Evolutionary conservation across 2,797 vertebrate genomes (phyloP).

Genomic region (Allobates femoralis): DNA sequence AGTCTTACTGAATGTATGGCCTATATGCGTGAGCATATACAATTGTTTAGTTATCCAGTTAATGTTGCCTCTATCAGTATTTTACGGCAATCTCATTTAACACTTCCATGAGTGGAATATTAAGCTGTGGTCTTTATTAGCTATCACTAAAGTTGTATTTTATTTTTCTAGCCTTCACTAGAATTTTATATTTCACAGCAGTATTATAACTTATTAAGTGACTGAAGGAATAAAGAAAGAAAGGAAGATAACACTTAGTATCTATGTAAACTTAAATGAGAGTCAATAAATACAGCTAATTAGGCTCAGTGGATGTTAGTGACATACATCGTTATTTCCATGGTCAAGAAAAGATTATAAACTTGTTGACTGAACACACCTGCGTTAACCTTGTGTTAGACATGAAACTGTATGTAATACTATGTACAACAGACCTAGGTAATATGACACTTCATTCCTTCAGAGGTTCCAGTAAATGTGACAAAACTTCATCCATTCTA

Average conservation of each 20-base stretch:
- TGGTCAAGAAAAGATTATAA: not conserved
- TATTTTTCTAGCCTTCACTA: not conserved
- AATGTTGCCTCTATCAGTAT: not conserved
- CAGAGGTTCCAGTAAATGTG: not conserved
- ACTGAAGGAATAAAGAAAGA: not conserved
- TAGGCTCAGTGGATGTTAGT: not conserved
- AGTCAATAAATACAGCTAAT: not conserved
- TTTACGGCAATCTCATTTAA: not conserved
- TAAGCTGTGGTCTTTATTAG: not conserved
- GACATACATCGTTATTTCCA: not conserved
- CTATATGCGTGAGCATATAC: not conserved
- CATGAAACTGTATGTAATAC: not conserved
- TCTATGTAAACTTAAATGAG: not conserved
- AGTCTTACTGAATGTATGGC: not conserved
- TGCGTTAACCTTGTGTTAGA: not conserved
- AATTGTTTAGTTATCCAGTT: not conserved
- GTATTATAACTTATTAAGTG: not conserved
- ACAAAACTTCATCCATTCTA: not conserved
- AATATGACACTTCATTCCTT: not conserved
- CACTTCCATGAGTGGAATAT: not conserved
- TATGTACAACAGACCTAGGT: not conserved
- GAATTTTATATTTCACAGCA: not conserved
- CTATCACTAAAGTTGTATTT: not conserved
- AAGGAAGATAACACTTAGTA: not conserved
- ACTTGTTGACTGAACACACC: not conserved